These are phyloP conservation scores for Salminus brasiliensis DNA, from an alignment of 2,113 vertebrate genomes.

Conservation along the genomic window DNA sequence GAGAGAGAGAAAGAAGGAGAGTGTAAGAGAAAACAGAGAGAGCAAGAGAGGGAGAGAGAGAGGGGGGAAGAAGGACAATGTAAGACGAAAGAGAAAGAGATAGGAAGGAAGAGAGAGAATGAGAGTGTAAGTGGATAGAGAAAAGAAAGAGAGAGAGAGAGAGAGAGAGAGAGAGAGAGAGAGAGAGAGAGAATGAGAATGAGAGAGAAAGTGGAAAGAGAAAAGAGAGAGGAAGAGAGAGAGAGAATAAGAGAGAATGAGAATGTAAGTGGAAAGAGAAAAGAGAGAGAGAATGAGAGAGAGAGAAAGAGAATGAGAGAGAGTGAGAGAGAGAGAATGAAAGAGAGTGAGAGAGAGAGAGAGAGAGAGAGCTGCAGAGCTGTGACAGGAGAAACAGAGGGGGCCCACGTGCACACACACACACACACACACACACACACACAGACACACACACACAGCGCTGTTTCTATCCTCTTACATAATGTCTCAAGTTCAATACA, in stretches of 20 bases:
- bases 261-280: background rate
- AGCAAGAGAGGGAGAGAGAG: too few species aligned
- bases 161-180: too few species aligned
- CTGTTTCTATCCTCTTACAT: slow-evolving; percentile 76
- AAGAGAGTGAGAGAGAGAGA: too few species aligned
- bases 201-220: too few species aligned
- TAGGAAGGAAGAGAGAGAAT: too few species aligned
- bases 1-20: too few species aligned
- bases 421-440: background rate
- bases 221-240: too few species aligned
- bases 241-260: too few species aligned
- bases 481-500: slow-evolving; percentile 79
- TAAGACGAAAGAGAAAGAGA: too few species aligned
- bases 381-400: slow-evolving; percentile 60
- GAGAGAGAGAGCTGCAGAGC: slow-evolving; percentile 31
- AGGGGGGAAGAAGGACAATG: too few species aligned
- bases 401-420: slow-evolving; percentile 59
- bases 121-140: background rate
- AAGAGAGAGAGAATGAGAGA: slow-evolving; percentile 9
- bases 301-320: slow-evolving; percentile 22
- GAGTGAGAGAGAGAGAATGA: slow-evolving; percentile 52
- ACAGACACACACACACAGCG: slow-evolving; percentile 31
- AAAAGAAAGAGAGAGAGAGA: background rate
- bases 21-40: too few species aligned
- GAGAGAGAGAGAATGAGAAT: too few species aligned